Percentiles rank a stretch among this genome's conserved stretches.
Evolutionary conservation across 64 coral and sea anemone species (phyloP).

Genomic region (Stichodactyla mertensii): DNA sequence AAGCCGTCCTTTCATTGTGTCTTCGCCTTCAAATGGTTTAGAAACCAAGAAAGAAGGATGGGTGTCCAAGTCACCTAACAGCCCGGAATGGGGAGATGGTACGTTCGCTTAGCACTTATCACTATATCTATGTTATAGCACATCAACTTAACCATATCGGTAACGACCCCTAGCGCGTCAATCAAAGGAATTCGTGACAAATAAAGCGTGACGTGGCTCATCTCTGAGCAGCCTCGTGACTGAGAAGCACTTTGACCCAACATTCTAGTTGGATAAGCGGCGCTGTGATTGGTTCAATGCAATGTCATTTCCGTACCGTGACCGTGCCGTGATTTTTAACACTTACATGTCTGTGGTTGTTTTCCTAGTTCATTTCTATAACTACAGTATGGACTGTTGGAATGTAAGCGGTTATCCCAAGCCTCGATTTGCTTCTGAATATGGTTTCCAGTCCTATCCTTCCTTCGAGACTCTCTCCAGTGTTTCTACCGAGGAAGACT

Average conservation of each 20-base stretch:
- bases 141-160: not conserved
- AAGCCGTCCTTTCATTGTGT: constrained; percentile 66
- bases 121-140: not conserved
- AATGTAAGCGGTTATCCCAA: constrained; percentile 76
- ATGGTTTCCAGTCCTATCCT: constrained; percentile 98
- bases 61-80: constrained; percentile 63
- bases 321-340: too few species aligned
- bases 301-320: too few species aligned
- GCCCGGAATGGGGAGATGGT: constrained; percentile 90
- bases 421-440: constrained; percentile 96
- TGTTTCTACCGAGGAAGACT: constrained; percentile 78
- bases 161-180: too few species aligned
- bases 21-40: constrained; percentile 88
- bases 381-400: constrained; percentile 91
- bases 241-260: too few species aligned
- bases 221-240: too few species aligned
- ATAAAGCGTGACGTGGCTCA: not conserved
- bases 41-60: constrained; percentile 84
- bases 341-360: too few species aligned
- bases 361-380: constrained; percentile 81
- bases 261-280: too few species aligned
- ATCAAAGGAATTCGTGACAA: not conserved
- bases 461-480: constrained; percentile 85
- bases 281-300: too few species aligned
- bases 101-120: not conserved